Conservation (phyloP, 2,113 vertebrate genomes). For the Leucopsar rothschildi region DNA sequence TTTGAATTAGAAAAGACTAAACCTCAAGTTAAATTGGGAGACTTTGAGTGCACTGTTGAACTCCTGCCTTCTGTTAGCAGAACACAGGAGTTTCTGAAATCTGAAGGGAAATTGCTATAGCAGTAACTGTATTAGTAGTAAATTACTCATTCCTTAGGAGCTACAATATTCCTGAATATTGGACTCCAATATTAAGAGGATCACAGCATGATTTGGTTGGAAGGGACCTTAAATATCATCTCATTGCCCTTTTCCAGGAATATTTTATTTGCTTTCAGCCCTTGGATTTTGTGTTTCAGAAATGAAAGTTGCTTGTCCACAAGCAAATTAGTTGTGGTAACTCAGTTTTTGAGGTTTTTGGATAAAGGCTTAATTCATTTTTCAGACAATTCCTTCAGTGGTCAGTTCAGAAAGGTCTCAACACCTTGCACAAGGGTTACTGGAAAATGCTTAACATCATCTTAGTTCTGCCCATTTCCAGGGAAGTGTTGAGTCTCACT, state of each 20-base stretch:
- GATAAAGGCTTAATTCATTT: background rate
- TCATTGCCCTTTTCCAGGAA: background rate
- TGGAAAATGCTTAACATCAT: background rate
- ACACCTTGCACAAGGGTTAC: background rate
- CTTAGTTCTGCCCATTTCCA: background rate
- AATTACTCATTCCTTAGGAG: background rate
- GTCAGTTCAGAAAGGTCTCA: background rate
- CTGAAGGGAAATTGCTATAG: background rate
- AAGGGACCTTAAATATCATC: background rate
- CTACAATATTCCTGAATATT: rapidly evolving
- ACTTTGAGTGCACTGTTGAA: background rate
- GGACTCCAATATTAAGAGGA: background rate
- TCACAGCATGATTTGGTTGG: background rate
- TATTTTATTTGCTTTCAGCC: background rate
- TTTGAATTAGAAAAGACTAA: conserved; percentile 8
- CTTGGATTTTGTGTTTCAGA: background rate
- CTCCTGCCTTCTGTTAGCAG: background rate
- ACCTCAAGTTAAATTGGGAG: background rate
- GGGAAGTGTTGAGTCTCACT: conserved; percentile 9
- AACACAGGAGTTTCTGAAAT: background rate
- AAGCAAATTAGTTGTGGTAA: background rate
- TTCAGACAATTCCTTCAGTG: background rate
- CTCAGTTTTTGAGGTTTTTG: background rate
- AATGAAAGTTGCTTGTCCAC: background rate
- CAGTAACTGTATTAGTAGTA: background rate